Percentiles rank a stretch among this genome's conserved stretches.
Conservation (phyloP, 2,113 vertebrate genomes). For the Hippocampus barbouri region DNA sequence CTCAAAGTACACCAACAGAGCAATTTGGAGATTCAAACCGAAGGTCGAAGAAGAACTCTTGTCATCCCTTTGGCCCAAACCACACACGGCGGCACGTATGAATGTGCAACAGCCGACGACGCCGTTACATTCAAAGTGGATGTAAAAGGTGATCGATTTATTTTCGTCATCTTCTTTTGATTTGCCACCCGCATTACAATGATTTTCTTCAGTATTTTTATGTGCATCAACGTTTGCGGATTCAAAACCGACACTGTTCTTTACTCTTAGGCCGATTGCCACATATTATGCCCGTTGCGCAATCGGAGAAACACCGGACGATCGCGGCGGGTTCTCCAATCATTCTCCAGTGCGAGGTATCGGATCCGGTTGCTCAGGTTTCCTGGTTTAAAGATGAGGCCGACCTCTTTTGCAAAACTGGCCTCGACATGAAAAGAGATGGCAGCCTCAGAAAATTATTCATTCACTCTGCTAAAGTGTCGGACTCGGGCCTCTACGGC, state of each 20-base stretch:
- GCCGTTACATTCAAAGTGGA: slow-evolving; percentile 69
- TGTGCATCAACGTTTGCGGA: slow-evolving; percentile 1
- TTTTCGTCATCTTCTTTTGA: slow-evolving; percentile 10
- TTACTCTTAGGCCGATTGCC: slow-evolving; percentile 61
- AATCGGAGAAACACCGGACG: slow-evolving; percentile 63
- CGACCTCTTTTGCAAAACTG: slow-evolving; percentile 76
- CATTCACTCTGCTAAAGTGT: slow-evolving; percentile 72
- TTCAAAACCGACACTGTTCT: slow-evolving; percentile 36
- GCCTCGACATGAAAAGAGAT: slow-evolving; percentile 77
- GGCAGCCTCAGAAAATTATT: slow-evolving; percentile 75
- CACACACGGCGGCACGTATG: slow-evolving; percentile 66
- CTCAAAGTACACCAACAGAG: slow-evolving; percentile 51
- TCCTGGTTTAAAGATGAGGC: slow-evolving; percentile 86
- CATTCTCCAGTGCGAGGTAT: slow-evolving; percentile 81
- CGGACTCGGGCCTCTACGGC: slow-evolving; percentile 82
- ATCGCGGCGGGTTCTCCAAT: slow-evolving; percentile 65
- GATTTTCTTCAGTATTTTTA: slow-evolving; percentile 6
- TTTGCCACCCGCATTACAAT: slow-evolving; percentile 3
- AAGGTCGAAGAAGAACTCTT: slow-evolving; percentile 59
- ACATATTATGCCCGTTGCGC: slow-evolving; percentile 61
- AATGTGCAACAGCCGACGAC: slow-evolving; percentile 69
- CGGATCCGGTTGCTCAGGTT: slow-evolving; percentile 71
- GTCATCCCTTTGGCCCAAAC: slow-evolving; percentile 59
- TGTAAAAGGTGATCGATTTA: slow-evolving; percentile 70
- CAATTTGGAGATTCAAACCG: slow-evolving; percentile 55